A percentile compares a stretch with the other conserved stretches of the same genome.
Evolutionary conservation across 2,113 vertebrate species (phyloP).

Genomic region (Pagrus major): DNA sequence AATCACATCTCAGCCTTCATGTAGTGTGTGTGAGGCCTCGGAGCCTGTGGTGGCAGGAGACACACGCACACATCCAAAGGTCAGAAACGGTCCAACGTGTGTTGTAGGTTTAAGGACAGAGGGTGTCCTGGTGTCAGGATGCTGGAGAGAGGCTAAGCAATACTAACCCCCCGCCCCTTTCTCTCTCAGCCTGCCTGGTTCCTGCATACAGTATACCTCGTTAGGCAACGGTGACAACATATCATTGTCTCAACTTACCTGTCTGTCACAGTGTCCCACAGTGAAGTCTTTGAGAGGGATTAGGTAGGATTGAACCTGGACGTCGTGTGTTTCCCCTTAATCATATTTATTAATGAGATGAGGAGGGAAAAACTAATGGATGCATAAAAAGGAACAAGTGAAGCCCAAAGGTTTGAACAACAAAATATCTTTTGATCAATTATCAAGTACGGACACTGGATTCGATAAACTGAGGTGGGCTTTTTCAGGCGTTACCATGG

Average conservation of each 20-base stretch:
- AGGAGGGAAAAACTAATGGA: conserved; percentile 13
- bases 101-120: conserved; percentile 45
- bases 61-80: conserved; percentile 56
- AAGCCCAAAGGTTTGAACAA: conserved; percentile 39
- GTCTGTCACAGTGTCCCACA: conserved; percentile 63
- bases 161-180: conserved; percentile 62
- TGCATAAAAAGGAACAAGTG: conserved; percentile 39
- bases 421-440: conserved; percentile 26
- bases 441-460: conserved; percentile 24
- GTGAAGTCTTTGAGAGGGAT: conserved; percentile 41
- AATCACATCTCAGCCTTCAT: conserved; percentile 66
- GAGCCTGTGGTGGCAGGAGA: conserved; percentile 45
- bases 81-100: conserved; percentile 25
- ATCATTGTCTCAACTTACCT: conserved; percentile 78
- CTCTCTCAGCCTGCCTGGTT: conserved; percentile 73
- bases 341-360: conserved; percentile 10
- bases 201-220: conserved; percentile 78
- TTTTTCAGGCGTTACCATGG: conserved; percentile 69
- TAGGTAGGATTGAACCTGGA: conserved; percentile 31
- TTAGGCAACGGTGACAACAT: conserved; percentile 78
- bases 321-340: conserved; percentile 16
- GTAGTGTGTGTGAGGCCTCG: conserved; percentile 46
- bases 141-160: conserved; percentile 82
- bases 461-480: conserved; percentile 35
- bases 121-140: conserved; percentile 58